Conservation (phyloP, 2,113 vertebrate genomes). For the Catagonus wagneri region DNA sequence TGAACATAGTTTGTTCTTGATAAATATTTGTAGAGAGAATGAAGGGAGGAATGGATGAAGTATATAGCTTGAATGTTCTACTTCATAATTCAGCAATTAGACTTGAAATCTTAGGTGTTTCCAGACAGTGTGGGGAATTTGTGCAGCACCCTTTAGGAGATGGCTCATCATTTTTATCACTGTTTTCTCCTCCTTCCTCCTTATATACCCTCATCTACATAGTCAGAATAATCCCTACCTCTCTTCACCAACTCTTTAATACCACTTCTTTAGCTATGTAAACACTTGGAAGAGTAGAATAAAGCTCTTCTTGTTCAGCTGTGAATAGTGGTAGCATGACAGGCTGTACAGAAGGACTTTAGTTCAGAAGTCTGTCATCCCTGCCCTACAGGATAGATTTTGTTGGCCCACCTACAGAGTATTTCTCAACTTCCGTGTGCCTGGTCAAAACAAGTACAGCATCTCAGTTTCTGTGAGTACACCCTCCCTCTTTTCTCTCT, state of each 20-base stretch:
- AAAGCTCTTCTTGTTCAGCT: not conserved
- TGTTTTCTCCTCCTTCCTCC: not conserved
- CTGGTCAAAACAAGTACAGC: slow-evolving; percentile 49
- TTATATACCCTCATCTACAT: not conserved
- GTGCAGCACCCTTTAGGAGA: not conserved
- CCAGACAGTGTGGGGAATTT: not conserved
- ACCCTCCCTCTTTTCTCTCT: not conserved
- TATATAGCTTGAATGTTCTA: not conserved
- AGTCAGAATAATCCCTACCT: not conserved
- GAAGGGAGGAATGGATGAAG: not conserved
- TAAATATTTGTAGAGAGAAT: not conserved
- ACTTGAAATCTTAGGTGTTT: not conserved
- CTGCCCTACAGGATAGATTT: not conserved
- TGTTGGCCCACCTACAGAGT: slow-evolving; percentile 34
- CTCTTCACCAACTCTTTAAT: not conserved
- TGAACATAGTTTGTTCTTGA: not conserved
- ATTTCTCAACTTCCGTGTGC: slow-evolving; percentile 49
- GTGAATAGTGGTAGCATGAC: not conserved
- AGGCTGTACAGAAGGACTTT: slow-evolving; percentile 5
- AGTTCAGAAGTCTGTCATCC: not conserved
- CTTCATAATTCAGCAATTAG: not conserved
- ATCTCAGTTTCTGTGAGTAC: slow-evolving; percentile 51
- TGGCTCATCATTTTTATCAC: not conserved
- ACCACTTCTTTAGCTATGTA: not conserved
- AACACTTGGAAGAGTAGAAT: not conserved